Base-by-base conservation (phyloP, 37 sponge, comb jelly and placozoan species). In the Amphimedon queenslandica region DNA sequence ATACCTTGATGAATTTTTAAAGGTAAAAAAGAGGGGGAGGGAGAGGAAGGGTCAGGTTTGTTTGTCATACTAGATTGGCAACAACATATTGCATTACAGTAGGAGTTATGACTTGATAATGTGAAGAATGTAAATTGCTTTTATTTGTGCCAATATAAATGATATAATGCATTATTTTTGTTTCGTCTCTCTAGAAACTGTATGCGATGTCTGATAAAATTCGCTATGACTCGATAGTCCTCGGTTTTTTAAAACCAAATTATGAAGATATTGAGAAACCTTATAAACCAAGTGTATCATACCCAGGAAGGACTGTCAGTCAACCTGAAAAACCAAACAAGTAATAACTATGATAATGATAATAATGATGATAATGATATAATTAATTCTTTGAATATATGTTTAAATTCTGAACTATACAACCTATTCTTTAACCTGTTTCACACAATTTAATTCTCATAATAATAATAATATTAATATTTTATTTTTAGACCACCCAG, bases 171-270 rank as follows among this genome's bases (percentile, higher is more conserved):
- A n/a, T 24, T n/a, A n/a, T 24, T 60, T 6, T 66, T 30, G 6
- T 30, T 40, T 42, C 36, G 21, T 53, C 16, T 57, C 33, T 65
- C 25, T 69, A 89, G 89, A 67, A 77, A 18, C 71, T 90, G n/a
- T 57, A 74, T 0, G 34, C 57, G 0, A 55, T 90, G 28, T 73
- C 82, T 31, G 73, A 81, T 47, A 84, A 84, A 35, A 90, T 90
- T 40, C 67, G 82, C 1, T 84, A 81, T 53, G 86, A 90, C 66
- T 90, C 91, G 25, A 90, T 90, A 23, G 91, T 90, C 21, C 36
- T 64, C 24, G 36, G 39, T 1, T 90, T 90, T 60, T 16, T 79
- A 13, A 42, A 55, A 23, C 70, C 73, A 23, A 84, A 67, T 5
- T 3, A 74, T 4, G 65, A 83, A 32, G 90, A 89, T 58, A 33